A percentile compares a stretch with the other conserved stretches of the same genome.
Evolutionary conservation across 2,797 vertebrate genomes (phyloP).

Genomic region (Echiichthys vipera): DNA sequence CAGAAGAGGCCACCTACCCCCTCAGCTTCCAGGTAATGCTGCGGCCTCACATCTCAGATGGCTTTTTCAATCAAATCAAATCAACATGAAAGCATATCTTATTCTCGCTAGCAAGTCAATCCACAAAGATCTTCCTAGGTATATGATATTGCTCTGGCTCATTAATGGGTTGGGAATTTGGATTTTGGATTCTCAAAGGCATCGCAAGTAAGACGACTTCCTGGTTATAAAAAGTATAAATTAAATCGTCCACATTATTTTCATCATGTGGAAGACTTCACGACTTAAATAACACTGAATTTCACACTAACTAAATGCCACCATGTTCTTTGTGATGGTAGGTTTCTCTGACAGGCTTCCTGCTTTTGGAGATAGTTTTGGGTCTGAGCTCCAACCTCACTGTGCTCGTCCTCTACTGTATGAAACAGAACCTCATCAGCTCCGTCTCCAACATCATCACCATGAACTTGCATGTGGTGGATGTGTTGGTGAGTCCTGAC

Average conservation of each 20-base stretch:
- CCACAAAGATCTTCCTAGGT: not conserved
- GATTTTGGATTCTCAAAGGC: not conserved
- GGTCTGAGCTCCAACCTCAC: slow-evolving; percentile 97
- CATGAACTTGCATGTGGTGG: slow-evolving; percentile 96
- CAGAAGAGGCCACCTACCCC: slow-evolving; percentile 86
- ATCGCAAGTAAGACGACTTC: not conserved
- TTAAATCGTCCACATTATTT: not conserved
- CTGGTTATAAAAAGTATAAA: not conserved
- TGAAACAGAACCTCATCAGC: slow-evolving; percentile 97
- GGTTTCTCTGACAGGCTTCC: slow-evolving; percentile 93
- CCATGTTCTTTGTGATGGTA: slow-evolving; percentile 58
- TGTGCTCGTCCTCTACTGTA: slow-evolving; percentile 95
- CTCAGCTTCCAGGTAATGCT: slow-evolving; percentile 92
- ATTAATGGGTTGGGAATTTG: not conserved
- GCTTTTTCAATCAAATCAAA: not conserved
- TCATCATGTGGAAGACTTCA: not conserved
- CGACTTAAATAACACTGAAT: not conserved
- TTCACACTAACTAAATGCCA: not conserved
- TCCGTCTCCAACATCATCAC: slow-evolving; percentile 98
- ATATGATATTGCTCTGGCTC: not conserved
- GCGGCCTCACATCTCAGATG: not conserved
- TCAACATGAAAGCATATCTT: not conserved
- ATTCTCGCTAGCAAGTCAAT: too few species aligned
- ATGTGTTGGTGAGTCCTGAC: slow-evolving; percentile 90
- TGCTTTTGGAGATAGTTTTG: slow-evolving; percentile 94